Evolutionary conservation across 2,888 invertebrate genomes (phyloP).

Genomic region (Caenorhabditis sinica): DNA sequence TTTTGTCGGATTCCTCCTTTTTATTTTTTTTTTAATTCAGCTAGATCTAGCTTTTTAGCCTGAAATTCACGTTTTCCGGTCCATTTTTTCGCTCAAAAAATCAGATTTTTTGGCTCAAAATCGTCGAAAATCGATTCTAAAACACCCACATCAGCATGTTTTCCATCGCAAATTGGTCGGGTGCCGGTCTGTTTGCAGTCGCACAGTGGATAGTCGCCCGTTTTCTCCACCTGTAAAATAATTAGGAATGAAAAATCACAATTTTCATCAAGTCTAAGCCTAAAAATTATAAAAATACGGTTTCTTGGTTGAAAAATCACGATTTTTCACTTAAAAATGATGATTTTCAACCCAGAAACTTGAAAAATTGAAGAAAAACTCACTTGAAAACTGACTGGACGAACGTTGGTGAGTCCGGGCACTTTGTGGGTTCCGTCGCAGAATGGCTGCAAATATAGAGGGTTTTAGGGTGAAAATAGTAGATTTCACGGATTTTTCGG

Average conservation of each 20-base stretch:
- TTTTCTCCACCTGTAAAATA: conserved; percentile 88
- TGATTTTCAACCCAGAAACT: no score
- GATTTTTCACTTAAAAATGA: not conserved
- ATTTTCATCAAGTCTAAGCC: not conserved
- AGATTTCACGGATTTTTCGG: not conserved
- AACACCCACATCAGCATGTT: conserved; percentile 87
- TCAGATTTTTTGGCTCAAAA: not conserved
- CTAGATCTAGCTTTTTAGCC: no score
- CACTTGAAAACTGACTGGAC: conserved; percentile 89
- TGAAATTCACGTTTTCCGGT: not conserved
- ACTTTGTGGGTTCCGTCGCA: conserved; percentile 95
- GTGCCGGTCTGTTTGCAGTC: conserved; percentile 96
- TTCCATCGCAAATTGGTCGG: conserved; percentile 97
- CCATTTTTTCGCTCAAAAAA: not conserved
- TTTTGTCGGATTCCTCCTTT: no score
- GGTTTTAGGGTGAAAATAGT: not conserved
- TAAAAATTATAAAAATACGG: not conserved
- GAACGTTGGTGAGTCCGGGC: conserved; percentile 89
- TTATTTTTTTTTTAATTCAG: no score
- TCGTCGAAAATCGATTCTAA: conserved; percentile 1
- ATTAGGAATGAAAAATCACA: not conserved
- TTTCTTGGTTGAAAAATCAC: no score
- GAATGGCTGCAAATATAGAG: conserved; percentile 88
- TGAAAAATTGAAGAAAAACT: not conserved
- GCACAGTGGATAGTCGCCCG: conserved; percentile 93